phyloP scores from a whole-genome alignment of 2,797 vertebrate genomes.

The Sitta carolinensis region DNA sequence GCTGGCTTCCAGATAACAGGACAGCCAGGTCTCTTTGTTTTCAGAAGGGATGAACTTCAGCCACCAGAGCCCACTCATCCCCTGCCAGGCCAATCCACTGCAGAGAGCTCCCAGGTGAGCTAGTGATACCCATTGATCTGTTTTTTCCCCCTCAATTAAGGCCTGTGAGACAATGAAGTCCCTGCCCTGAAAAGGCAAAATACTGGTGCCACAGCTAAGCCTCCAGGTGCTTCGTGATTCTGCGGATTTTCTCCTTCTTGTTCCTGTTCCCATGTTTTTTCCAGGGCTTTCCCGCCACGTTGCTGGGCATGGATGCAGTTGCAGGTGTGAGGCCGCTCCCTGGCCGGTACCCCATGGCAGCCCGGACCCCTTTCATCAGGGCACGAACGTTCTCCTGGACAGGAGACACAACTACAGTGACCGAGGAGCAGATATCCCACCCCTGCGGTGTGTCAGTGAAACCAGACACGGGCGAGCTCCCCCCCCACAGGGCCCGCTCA shows the following conservation, averaged over 20 bases:
- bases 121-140: not conserved
- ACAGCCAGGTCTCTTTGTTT: not conserved
- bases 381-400: constrained; percentile 90
- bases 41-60: not conserved
- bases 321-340: constrained; percentile 73
- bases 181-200: not conserved
- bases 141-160: not conserved
- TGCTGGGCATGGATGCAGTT: constrained; percentile 42
- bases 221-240: constrained; percentile 91
- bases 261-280: constrained; percentile 96
- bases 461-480: not conserved
- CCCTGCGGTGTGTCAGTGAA: not conserved
- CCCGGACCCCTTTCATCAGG: constrained; percentile 88
- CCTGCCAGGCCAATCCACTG: not conserved
- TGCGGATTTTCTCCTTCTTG: constrained; percentile 94
- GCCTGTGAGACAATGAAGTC: not conserved
- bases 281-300: constrained; percentile 86
- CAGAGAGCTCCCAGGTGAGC: not conserved
- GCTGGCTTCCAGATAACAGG: not conserved
- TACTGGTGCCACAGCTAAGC: constrained; percentile 68
- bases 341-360: constrained; percentile 87
- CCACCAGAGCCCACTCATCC: not conserved
- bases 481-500: not conserved
- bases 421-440: fast-evolving
- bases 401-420: not conserved